Conservation (phyloP, 2,113 vertebrate species). For the Strix uralensis region DNA sequence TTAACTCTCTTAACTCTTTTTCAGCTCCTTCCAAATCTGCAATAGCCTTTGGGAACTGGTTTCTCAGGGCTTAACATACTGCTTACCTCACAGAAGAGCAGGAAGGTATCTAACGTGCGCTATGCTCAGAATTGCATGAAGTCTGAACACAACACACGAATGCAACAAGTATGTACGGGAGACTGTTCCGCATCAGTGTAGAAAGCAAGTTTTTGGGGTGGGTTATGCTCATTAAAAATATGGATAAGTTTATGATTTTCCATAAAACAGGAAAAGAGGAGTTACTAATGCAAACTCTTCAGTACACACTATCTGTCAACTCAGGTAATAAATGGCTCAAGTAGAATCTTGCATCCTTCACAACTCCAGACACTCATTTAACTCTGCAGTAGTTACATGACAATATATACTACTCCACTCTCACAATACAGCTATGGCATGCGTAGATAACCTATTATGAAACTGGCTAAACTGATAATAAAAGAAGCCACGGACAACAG, state of each 20-base stretch:
- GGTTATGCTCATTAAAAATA: background rate
- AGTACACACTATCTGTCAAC: background rate
- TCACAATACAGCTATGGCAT: background rate
- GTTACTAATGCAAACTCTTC: background rate
- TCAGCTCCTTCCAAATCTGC: background rate
- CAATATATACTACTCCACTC: background rate
- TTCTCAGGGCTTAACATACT: background rate
- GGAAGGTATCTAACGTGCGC: background rate
- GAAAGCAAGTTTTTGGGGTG: fast-evolving
- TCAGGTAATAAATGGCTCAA: background rate
- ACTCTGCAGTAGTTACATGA: background rate
- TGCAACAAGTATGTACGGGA: fast-evolving
- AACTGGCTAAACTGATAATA: background rate
- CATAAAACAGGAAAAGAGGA: background rate
- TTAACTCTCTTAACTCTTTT: background rate
- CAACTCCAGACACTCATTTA: background rate
- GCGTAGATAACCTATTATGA: fast-evolving
- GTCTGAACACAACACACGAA: background rate
- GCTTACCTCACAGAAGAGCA: background rate
- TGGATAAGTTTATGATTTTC: background rate
- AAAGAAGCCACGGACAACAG: background rate
- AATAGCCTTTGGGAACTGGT: background rate
- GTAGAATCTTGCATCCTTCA: background rate
- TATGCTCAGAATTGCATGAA: background rate
- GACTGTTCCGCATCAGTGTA: background rate